phyloP scores from a whole-genome alignment of 2,888 invertebrate genomes.

The Strigamia maritima region DNA sequence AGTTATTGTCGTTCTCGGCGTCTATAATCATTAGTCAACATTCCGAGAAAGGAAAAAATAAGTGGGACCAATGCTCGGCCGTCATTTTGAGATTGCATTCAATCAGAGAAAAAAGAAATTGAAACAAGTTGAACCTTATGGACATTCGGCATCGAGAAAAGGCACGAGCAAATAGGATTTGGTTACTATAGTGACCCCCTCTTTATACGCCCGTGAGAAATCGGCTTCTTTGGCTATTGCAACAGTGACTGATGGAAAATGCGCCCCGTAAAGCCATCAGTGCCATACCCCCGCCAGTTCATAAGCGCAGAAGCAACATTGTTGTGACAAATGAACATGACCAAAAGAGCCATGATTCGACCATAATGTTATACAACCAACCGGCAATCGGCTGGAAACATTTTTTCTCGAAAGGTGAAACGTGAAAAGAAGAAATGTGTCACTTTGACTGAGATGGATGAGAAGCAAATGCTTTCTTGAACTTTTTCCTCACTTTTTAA shows the following conservation, averaged over 20 bases:
- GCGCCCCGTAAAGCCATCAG: not conserved
- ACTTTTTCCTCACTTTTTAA: not conserved
- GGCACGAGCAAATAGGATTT: not conserved
- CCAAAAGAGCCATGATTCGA: not conserved
- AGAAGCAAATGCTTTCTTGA: not conserved
- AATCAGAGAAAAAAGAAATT: not conserved
- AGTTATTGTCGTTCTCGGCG: not conserved
- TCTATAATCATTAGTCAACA: not conserved
- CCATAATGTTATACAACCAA: constrained; percentile 3
- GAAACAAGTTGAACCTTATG: not conserved
- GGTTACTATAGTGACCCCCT: not conserved
- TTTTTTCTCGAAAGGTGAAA: not conserved
- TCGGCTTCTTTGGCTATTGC: not conserved
- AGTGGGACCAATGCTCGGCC: not conserved
- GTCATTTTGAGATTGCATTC: not conserved
- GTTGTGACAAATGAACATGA: not conserved
- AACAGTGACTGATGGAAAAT: not conserved
- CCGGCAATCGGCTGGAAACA: not conserved
- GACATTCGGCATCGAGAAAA: not conserved
- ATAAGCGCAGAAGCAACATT: not conserved
- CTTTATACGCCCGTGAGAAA: not conserved
- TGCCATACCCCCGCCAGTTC: not conserved
- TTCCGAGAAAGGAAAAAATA: not conserved
- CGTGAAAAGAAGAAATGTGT: not conserved
- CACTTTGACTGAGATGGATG: not conserved